These are phyloP conservation scores for Protonemura montana DNA, from an alignment of 2,888 invertebrate species.

Conservation along the genomic window DNA sequence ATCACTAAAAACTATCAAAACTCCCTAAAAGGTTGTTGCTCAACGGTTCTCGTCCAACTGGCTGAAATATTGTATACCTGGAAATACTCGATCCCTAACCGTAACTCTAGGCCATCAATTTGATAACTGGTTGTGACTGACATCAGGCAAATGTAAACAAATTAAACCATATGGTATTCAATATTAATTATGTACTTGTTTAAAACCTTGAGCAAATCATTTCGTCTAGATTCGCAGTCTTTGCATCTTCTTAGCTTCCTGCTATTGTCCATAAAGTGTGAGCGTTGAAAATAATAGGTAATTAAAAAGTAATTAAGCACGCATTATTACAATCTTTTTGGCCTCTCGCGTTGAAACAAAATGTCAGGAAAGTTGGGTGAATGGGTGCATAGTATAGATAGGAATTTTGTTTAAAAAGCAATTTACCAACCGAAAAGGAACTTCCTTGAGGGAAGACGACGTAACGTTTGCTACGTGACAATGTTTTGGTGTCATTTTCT, in stretches of 20 bases:
- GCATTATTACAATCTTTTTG: background rate
- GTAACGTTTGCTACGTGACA: constrained; percentile 69
- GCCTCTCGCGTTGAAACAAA: background rate
- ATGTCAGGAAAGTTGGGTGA: background rate
- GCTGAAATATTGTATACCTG: too few species aligned
- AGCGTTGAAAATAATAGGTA: background rate
- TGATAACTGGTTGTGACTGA: background rate
- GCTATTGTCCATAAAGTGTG: constrained; percentile 17
- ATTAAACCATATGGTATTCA: background rate
- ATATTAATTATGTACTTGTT: background rate
- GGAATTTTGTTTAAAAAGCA: constrained; percentile 16
- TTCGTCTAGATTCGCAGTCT: background rate
- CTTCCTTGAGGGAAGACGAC: constrained; percentile 76
- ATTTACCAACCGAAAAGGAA: constrained; percentile 66
- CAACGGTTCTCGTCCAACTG: too few species aligned
- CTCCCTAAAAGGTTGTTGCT: too few species aligned
- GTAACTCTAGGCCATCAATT: too few species aligned
- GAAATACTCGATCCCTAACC: too few species aligned
- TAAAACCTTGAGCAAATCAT: background rate
- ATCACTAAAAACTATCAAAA: too few species aligned
- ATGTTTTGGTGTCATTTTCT: constrained; percentile 55
- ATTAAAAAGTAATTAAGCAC: constrained; percentile 30
- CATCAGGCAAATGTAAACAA: background rate
- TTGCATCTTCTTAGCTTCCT: background rate
- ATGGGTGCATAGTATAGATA: background rate